These are phyloP conservation scores for Virgularia gustaviana DNA, from an alignment of 92 coral and sea anemone genomes.

Conservation along the genomic window DNA sequence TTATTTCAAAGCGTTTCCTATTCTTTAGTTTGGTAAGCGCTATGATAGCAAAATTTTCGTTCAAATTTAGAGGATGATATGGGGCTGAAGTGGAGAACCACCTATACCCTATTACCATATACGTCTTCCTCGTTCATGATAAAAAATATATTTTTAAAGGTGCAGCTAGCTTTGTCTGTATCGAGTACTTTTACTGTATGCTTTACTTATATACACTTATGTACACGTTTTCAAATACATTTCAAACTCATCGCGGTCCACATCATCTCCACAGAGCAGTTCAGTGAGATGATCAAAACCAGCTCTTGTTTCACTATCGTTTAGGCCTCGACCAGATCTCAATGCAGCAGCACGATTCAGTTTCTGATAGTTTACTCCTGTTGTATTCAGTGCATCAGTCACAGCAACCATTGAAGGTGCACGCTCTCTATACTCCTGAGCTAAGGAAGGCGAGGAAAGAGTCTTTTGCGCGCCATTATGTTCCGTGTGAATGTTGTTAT, in stretches of 20 bases:
- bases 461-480: background rate
- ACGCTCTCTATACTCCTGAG: background rate
- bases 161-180: too few relatives aligned
- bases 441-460: background rate
- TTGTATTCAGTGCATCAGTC: background rate
- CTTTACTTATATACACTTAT: too few relatives aligned
- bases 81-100: too few relatives aligned
- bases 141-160: too few relatives aligned
- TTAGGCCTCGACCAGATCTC: background rate
- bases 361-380: constrained; percentile 27
- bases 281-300: constrained; percentile 80
- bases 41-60: too few relatives aligned
- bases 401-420: background rate
- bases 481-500: background rate
- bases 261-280: constrained; percentile 75
- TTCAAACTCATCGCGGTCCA: constrained; percentile 92
- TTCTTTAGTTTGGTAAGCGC: too few relatives aligned
- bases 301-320: background rate
- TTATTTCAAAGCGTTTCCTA: too few relatives aligned
- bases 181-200: too few relatives aligned
- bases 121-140: too few relatives aligned
- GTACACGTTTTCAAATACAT: constrained; percentile 63
- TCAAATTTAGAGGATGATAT: too few relatives aligned
- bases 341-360: constrained; percentile 16
- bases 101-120: too few relatives aligned